A percentile compares a stretch with the other conserved stretches of the same genome.
These are phyloP conservation scores for Apamea anceps DNA, from an alignment of 2,888 invertebrate species.

Conservation along the genomic window DNA sequence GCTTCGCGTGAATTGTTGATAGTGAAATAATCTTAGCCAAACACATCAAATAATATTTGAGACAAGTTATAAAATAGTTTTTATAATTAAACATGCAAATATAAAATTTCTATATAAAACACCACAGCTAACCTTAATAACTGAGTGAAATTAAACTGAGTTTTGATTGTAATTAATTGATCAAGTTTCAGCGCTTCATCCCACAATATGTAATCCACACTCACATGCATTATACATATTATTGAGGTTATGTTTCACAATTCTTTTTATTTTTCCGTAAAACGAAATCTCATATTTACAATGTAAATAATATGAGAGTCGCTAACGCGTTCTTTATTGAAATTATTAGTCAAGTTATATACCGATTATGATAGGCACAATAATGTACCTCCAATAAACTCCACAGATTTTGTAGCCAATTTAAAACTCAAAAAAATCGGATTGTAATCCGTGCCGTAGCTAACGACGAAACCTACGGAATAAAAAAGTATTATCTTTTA, in stretches of 20 bases:
- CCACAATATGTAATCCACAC: constrained; percentile 53
- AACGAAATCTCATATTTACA: not conserved
- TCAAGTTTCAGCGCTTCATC: constrained; percentile 61
- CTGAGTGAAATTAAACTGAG: constrained; percentile 47
- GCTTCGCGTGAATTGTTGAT: constrained; percentile 51
- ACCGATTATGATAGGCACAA: not conserved
- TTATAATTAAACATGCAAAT: constrained; percentile 22
- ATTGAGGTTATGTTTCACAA: constrained; percentile 59
- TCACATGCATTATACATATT: constrained; percentile 61
- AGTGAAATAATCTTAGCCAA: constrained; percentile 25
- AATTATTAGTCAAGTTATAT: not conserved
- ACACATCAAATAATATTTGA: constrained; percentile 26
- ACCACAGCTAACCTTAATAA: constrained; percentile 60
- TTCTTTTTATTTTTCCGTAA: not conserved
- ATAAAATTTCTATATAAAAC: constrained; percentile 15
- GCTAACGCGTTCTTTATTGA: not conserved
- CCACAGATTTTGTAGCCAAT: not conserved
- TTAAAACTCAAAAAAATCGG: not conserved
- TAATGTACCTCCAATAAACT: not conserved
- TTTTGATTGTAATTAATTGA: constrained; percentile 62
- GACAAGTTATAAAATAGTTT: not conserved
- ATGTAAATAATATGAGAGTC: not conserved
- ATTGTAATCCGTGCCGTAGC: not conserved
- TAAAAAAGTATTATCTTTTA: not conserved
- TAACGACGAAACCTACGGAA: not conserved